A percentile compares a stretch with the other conserved stretches of the same genome.
Conservation (phyloP, 2,888 invertebrate genomes). For the Athripsodes cinereus region DNA sequence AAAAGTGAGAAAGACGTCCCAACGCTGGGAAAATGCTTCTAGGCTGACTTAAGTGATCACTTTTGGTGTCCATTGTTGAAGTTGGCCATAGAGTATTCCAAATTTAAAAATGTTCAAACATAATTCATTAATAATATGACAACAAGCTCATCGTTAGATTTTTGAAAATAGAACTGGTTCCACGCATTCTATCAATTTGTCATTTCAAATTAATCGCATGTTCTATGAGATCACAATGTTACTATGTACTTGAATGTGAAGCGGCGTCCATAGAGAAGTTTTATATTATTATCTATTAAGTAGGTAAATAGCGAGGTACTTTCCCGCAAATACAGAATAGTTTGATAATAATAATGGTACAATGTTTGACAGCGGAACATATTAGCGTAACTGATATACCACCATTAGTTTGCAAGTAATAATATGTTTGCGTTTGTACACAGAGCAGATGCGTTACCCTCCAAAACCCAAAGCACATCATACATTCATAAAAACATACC, state of each 20-base stretch:
- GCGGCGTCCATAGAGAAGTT: no score
- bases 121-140: no score
- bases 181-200: background rate
- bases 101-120: no score
- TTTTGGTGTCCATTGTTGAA: no score
- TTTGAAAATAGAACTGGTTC: no score
- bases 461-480: background rate
- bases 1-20: no score
- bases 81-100: no score
- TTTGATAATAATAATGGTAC: background rate
- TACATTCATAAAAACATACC: background rate
- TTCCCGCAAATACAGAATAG: background rate
- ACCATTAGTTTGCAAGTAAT: slow-evolving; percentile 19
- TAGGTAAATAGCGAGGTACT: background rate
- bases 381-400: slow-evolving; percentile 14
- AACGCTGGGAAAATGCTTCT: no score
- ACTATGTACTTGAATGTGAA: background rate
- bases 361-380: slow-evolving; percentile 13
- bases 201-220: background rate
- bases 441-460: slow-evolving; percentile 9
- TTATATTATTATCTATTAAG: no score
- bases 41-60: no score
- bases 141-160: no score
- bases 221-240: background rate
- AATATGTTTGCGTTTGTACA: slow-evolving; percentile 17